Evolutionary conservation across 2,797 vertebrate genomes (phyloP), one percentile per base, ranked within the genome.

Genomic region (Enteromius treurensis): DNA sequence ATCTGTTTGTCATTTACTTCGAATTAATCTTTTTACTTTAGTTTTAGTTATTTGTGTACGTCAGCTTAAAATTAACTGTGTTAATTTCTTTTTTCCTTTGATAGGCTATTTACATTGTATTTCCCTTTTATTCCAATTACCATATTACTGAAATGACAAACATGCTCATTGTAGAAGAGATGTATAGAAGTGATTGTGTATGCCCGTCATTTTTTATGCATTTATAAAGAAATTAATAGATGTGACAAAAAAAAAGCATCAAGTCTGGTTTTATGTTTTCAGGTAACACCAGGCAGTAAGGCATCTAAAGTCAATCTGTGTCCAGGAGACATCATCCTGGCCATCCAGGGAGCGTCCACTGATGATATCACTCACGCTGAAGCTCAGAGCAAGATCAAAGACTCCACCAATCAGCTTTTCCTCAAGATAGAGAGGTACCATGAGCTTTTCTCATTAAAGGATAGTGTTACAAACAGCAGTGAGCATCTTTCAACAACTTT

Each of bases 211-310:
- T 64, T 32, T 17, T 17, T 9, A 14, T 29, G 14, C 0, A 64
- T 32, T 19, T 32, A 32, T 64, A 15, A 64, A 64, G 15, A 32
- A 32, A 32, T 32, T 3, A 29, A 7, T 64, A 32, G 5, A 29
- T 60, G 23, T 14, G 58, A 14, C 11, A 29, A 62, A 29, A 26
- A 26, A 40, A 26, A 26, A 14, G 23, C 58, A 60, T 60, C 23
- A 62, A 29, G 13, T 62, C 26, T 29, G 26, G 26, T 37, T 13
- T 26, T 26, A 77, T 80, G 68, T 62, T 84, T 93, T 71, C 90
- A 96, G 96, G 93, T 96, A 68, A 96, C 96, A 29, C 96, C 96
- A 60, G 95, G 96, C 91, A 95, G 96, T 91, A 97, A 96, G 89
- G 96, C 96, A 17, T 95, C 95, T 5, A 90, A 94, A 49, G 96